phyloP scores from a whole-genome alignment of 2,113 vertebrate genomes.

The Zosterops hypoxanthus region DNA sequence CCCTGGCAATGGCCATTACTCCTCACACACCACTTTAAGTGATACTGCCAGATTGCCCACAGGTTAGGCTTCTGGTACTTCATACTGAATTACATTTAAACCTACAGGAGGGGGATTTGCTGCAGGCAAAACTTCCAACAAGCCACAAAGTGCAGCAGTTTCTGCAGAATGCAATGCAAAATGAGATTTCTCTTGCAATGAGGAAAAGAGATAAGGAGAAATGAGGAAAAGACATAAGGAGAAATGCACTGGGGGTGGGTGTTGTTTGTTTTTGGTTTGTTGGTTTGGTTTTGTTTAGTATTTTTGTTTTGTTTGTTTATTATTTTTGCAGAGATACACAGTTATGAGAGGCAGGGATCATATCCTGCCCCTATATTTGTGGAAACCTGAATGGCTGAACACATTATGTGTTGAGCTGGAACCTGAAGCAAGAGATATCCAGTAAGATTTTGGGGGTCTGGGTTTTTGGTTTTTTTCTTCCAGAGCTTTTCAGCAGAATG shows the following conservation, averaged over 20 bases:
- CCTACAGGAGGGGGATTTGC: not conserved
- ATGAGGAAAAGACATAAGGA: not conserved
- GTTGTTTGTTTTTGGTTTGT: not conserved
- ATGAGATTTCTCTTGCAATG: not conserved
- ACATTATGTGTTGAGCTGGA: not conserved
- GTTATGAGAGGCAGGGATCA: not conserved
- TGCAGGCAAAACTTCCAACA: not conserved
- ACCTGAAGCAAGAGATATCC: not conserved
- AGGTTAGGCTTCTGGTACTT: not conserved
- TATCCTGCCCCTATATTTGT: not conserved
- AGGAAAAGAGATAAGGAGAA: not conserved
- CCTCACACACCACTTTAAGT: not conserved
- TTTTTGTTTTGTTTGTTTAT: not conserved
- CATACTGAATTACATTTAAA: not conserved
- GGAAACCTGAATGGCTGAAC: not conserved
- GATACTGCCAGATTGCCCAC: not conserved
- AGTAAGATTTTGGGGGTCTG: not conserved
- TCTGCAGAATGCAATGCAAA: not conserved
- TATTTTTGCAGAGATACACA: not conserved
- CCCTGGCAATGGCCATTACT: not conserved
- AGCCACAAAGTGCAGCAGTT: not conserved
- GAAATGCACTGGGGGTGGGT: not conserved
- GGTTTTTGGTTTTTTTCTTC: not conserved
- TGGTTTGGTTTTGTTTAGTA: not conserved
- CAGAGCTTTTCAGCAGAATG: not conserved